Evolutionary conservation across 1,140 invertebrate genomes (phyloP), one percentile per base, ranked within the genome.

Genomic region (Wiebesia pumilae): DNA sequence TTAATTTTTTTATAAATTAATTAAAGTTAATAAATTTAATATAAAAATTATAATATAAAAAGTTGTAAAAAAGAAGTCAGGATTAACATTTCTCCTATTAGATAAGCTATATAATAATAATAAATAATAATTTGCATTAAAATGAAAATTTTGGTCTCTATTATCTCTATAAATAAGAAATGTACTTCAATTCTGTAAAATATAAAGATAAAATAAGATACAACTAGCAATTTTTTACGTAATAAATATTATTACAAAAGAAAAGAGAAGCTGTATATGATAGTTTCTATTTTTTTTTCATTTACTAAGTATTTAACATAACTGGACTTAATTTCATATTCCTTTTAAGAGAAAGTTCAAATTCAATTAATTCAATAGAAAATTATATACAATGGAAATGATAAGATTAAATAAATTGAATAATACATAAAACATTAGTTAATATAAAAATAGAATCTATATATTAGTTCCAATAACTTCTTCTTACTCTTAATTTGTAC

Each of bases 281-380:
- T n/a, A n/a, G n/a, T n/a, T n/a, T n/a, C n/a, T n/a, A n/a, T n/a
- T n/a, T n/a, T n/a, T n/a, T n/a, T n/a, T n/a, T n/a, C n/a, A n/a
- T n/a, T n/a, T n/a, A n/a, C n/a, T n/a, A n/a, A n/a, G n/a, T n/a
- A 47, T 47, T 47, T 47, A 6, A 14, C 43, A 47, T 7, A 47
- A 47, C 43, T 47, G 43, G 27, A 62, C 27, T 54, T 51, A 78
- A 51, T 51, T 78, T 30, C 30, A 78, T 51, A 78, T 33, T 51
- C 43, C 21, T 80, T 62, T 80, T 35, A 80, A 80, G 78, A 80
- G 78, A 80, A 80, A 80, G 78, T 80, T 58, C 51, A 62, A 80
- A 35, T 24, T 54, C 54, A 51, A 62, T 80, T 35, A 71, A 35
- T 71, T 38, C 33, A 35, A 62, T 54, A 80, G 38, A 62, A 62